Base-by-base conservation (phyloP, 2,888 invertebrate species). In the Argyra leucocephala region DNA sequence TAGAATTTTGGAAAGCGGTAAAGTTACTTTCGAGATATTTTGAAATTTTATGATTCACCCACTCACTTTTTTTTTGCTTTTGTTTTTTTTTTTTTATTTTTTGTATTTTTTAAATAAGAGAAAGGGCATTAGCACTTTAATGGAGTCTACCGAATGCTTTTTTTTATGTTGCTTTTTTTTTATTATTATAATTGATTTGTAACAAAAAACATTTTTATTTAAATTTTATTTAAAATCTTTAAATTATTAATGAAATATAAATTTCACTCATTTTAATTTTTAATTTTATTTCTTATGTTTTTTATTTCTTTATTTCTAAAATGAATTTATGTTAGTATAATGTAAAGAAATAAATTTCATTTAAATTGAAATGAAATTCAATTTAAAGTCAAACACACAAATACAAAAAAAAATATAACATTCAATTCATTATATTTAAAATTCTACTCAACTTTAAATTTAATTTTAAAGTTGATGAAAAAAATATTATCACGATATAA, bases 101-200 rank as follows among this genome's bases (percentile, higher is more conserved):
- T 23, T 23, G 3, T 58, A 22, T 58, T 58, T 22, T 21, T 58
- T 58, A 6, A 58, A 23, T 21, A 58, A 58, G 58, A 22, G 58
- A 58, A 22, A 58, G 58, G 58, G 58, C 58, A 58, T 58, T 58
- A 58, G 58, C 58, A 58, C 58, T 58, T 58, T 58, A 58, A 58
- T 58, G 58, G 58, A 58, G 58, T 58, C 58, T 58, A 15, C 37
- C 37, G 12, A 37, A 37, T 9, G 6, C 12, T 37, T 37, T 37
- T 5, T 37, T 37, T 37, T 12, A 9, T 37, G 7, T 37, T 15
- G 10, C 12, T 37, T 37, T 37, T 37, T 37, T 37, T 37, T 37
- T 37, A 12, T 37, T 37, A 9, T 37, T 9, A 37, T 37, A 37
- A 37, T 37, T 37, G 37, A 37, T 37, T 37, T 37, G 37, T 37